Conservation (phyloP, 1,140 invertebrate genomes). For the Lasioglossum baleicum region DNA sequence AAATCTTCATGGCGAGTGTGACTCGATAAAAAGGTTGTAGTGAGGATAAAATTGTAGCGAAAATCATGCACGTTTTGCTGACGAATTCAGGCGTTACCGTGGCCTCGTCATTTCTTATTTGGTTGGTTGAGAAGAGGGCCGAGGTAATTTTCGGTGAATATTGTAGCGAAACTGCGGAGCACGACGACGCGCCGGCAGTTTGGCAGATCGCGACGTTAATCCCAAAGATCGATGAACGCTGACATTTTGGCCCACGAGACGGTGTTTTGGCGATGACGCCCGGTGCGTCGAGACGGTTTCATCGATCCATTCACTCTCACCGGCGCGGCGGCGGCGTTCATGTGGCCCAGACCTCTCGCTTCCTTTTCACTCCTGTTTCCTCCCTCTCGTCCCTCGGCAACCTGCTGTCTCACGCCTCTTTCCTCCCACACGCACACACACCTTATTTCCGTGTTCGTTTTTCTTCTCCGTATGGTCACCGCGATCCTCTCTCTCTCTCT, state of each 20-base stretch:
- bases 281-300: constrained; percentile 59
- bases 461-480: neutral
- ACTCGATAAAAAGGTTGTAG: too few relatives aligned
- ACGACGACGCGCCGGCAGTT: neutral
- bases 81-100: too few relatives aligned
- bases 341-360: constrained; percentile 23
- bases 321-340: constrained; percentile 23
- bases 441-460: neutral
- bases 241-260: constrained; percentile 39
- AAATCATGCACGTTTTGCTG: too few relatives aligned
- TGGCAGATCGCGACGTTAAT: neutral
- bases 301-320: constrained; percentile 65
- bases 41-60: too few relatives aligned
- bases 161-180: neutral
- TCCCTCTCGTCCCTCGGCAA: constrained; percentile 6
- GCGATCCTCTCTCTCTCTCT: neutral
- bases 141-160: neutral
- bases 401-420: constrained; percentile 20
- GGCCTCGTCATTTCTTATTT: too few relatives aligned
- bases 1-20: too few relatives aligned
- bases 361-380: constrained; percentile 5
- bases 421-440: neutral
- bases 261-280: constrained; percentile 47
- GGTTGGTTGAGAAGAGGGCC: too few relatives aligned
- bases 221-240: constrained; percentile 34